Conservation (phyloP, 2,797 vertebrate species). For the Tapirus indicus region DNA sequence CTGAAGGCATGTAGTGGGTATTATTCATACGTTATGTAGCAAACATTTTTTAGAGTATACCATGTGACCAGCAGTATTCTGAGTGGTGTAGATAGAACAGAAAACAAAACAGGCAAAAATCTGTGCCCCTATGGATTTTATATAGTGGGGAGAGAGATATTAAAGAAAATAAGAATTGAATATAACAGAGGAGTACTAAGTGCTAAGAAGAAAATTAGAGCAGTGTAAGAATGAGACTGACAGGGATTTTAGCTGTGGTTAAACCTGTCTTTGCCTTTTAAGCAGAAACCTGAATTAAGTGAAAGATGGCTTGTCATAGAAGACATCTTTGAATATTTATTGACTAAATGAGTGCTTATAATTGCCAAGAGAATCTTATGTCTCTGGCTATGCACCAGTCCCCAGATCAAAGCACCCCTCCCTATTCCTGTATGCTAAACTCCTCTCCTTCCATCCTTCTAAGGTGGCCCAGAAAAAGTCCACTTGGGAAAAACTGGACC, state of each 20-base stretch:
- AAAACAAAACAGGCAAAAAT: conserved; percentile 2
- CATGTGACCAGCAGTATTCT: not conserved
- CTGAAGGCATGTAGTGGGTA: not conserved
- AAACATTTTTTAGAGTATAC: conserved; percentile 46
- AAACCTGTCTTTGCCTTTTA: not conserved
- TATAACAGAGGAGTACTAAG: conserved; percentile 26
- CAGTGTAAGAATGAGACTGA: not conserved
- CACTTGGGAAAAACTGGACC: not conserved
- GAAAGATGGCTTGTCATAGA: not conserved
- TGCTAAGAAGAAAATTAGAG: conserved; percentile 39
- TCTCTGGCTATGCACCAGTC: conserved; percentile 10
- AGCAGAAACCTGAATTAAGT: conserved; percentile 36
- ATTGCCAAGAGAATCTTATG: conserved; percentile 9
- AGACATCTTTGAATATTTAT: conserved; percentile 28
- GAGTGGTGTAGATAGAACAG: not conserved
- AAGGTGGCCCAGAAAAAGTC: not conserved
- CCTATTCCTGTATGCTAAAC: not conserved
- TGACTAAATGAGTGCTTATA: conserved; percentile 6
- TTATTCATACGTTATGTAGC: not conserved
- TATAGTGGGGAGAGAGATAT: not conserved
- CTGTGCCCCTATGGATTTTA: not conserved
- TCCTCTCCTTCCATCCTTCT: not conserved
- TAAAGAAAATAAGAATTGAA: conserved; percentile 46
- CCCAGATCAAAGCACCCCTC: not conserved
- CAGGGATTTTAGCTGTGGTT: not conserved